Evolutionary conservation across 2,888 invertebrate genomes (phyloP).

Genomic region (Clusia tigrina): DNA sequence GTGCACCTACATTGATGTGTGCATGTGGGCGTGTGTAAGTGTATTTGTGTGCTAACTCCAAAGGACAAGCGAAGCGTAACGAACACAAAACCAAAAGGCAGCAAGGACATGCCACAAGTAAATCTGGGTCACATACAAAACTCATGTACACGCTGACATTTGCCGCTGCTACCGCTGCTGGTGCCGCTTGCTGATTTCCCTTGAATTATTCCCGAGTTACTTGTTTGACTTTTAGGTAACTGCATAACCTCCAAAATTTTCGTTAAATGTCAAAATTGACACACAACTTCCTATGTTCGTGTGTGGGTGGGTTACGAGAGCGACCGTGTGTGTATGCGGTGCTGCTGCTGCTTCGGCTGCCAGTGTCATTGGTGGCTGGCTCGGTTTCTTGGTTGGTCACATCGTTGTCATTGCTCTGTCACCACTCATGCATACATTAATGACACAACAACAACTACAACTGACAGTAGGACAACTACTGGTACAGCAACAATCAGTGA

Average conservation of each 20-base stretch:
- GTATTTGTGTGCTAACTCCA: too few species aligned
- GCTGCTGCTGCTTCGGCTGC: too few species aligned
- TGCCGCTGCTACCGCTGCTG: too few species aligned
- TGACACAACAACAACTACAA: neutral
- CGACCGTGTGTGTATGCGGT: too few species aligned
- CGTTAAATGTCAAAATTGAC: slow-evolving; percentile 13
- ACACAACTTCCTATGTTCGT: too few species aligned
- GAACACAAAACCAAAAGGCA: neutral
- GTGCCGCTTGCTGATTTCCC: neutral
- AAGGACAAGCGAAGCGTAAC: neutral
- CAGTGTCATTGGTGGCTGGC: too few species aligned
- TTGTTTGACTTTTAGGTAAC: neutral
- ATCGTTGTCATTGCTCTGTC: neutral
- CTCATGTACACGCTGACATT: too few species aligned
- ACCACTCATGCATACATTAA: neutral
- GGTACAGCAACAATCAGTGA: neutral
- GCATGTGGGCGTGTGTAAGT: neutral
- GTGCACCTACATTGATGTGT: neutral
- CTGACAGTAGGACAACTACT: neutral
- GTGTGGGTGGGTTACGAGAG: too few species aligned
- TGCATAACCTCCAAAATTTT: slow-evolving; percentile 7
- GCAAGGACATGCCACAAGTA: slow-evolving; percentile 13
- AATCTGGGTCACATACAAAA: slow-evolving; percentile 8
- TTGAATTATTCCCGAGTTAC: neutral
- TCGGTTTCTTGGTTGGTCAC: too few species aligned